These are phyloP conservation scores for Holothuria glaberrima DNA, from an alignment of 35 echinoderm and acorn worm genomes.

Conservation along the genomic window DNA sequence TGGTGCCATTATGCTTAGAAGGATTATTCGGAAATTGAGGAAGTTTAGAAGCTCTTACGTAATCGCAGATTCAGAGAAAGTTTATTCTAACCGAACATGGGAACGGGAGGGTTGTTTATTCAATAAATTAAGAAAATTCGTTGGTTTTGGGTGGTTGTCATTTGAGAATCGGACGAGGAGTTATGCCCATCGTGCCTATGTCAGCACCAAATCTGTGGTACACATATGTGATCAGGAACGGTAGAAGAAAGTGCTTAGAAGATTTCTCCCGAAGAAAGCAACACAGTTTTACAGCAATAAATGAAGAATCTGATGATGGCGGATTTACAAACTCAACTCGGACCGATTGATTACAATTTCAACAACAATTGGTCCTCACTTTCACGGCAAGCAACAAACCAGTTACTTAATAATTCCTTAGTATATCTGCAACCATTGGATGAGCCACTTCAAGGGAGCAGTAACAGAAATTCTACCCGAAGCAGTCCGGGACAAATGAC, in stretches of 20 bases:
- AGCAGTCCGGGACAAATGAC: slow-evolving; percentile 9
- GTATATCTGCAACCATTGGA: slow-evolving; percentile 53
- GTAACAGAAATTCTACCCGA: slow-evolving; percentile 26
- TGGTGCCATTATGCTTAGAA: slow-evolving; percentile 40
- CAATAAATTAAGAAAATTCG: slow-evolving; percentile 53
- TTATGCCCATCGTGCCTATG: too few relatives aligned
- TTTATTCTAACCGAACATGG: slow-evolving; percentile 18
- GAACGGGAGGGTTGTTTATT: slow-evolving; percentile 21
- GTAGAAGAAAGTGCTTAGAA: too few relatives aligned
- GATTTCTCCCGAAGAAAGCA: too few relatives aligned
- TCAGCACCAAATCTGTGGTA: too few relatives aligned
- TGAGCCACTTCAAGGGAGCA: slow-evolving; percentile 10
- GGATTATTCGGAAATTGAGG: slow-evolving; percentile 51
- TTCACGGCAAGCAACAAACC: slow-evolving; percentile 53
- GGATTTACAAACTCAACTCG: slow-evolving; percentile 50
- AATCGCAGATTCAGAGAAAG: neutral
- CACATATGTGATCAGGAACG: too few relatives aligned
- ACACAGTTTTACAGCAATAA: neutral
- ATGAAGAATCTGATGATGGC: slow-evolving; percentile 58
- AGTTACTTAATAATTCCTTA: slow-evolving; percentile 52
- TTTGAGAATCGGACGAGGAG: too few relatives aligned
- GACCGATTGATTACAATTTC: slow-evolving; percentile 59
- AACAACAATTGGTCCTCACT: slow-evolving; percentile 57
- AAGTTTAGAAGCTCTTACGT: slow-evolving; percentile 38
- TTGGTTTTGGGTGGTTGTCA: neutral